These are phyloP conservation scores for Rhynchomys soricoides DNA, from an alignment of 2,113 vertebrate genomes.

Conservation along the genomic window DNA sequence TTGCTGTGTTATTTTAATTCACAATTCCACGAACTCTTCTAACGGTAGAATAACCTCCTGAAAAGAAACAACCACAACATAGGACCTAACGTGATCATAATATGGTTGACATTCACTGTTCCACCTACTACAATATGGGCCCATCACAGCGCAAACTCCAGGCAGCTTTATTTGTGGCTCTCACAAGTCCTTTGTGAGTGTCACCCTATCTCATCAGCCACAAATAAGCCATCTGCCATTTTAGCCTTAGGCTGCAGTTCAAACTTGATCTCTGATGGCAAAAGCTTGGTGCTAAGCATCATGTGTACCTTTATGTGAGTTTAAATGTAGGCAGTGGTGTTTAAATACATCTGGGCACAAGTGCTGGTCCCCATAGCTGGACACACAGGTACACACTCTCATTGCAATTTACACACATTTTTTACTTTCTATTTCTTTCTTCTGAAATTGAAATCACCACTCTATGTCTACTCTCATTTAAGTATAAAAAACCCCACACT, in stretches of 20 bases:
- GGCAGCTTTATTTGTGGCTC: rapidly evolving
- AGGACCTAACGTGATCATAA: background rate
- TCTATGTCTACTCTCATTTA: background rate
- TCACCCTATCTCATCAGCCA: too few relatives aligned
- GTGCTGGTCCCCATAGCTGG: background rate
- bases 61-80: background rate
- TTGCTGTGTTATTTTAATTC: constrained; percentile 1
- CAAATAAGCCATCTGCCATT: background rate
- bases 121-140: rapidly evolving
- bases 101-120: rapidly evolving
- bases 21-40: background rate
- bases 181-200: rapidly evolving
- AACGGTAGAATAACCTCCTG: background rate
- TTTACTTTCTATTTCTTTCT: background rate
- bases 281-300: too few relatives aligned
- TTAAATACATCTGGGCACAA: rapidly evolving
- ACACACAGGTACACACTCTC: rapidly evolving
- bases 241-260: background rate
- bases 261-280: background rate
- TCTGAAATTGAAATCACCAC: background rate
- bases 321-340: rapidly evolving
- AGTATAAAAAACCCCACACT: background rate
- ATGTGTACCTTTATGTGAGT: background rate
- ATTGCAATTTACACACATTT: too few relatives aligned
- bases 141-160: rapidly evolving